phyloP scores from a whole-genome alignment of 1,140 invertebrate species.

The Drosophila elegans region DNA sequence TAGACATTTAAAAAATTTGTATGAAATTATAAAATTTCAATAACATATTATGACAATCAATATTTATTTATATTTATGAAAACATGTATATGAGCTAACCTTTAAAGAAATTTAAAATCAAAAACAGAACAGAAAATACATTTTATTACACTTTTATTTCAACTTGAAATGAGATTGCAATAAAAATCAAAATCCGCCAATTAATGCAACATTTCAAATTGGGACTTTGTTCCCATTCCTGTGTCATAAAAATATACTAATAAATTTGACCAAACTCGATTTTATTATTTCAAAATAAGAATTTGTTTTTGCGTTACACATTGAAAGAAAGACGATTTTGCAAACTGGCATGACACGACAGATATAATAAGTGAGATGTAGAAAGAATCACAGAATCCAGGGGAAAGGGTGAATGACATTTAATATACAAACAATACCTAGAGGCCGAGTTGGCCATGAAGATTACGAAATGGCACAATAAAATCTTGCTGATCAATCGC shows the following conservation, averaged over 20 bases:
- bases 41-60: too few species aligned
- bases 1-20: too few species aligned
- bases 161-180: neutral
- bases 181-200: neutral
- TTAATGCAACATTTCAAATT: neutral
- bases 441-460: conserved; percentile 8
- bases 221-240: neutral
- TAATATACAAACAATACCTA: neutral
- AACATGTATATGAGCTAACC: too few species aligned
- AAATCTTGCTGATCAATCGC: conserved; percentile 37
- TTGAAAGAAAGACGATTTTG: conserved; percentile 1
- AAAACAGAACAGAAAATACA: too few species aligned
- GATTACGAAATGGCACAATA: conserved; percentile 15
- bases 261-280: conserved; percentile 12
- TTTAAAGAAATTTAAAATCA: too few species aligned
- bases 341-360: conserved; percentile 38
- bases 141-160: too few species aligned
- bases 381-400: conserved; percentile 10
- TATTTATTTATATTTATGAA: too few species aligned
- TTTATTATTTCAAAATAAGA: conserved; percentile 11
- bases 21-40: too few species aligned
- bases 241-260: neutral
- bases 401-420: conserved; percentile 27
- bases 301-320: conserved; percentile 4
- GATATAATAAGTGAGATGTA: conserved; percentile 19